A percentile compares a stretch with the other conserved stretches of the same genome.
These are phyloP conservation scores for Gnathonemus echidnorhynchus DNA, from an alignment of 2,113 vertebrate genomes.

Conservation along the genomic window DNA sequence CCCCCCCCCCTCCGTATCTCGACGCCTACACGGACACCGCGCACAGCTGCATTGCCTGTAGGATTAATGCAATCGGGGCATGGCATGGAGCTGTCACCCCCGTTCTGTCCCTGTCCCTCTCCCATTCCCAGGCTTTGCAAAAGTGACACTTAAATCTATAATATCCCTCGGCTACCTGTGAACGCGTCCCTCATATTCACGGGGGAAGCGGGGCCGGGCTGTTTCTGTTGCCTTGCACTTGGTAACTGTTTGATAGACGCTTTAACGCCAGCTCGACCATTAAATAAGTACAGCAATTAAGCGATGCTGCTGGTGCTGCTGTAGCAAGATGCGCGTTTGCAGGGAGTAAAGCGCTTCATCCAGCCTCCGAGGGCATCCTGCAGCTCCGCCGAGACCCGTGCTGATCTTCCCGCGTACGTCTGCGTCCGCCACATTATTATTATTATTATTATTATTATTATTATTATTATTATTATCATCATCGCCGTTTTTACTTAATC, in stretches of 20 bases:
- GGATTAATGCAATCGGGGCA: constrained; percentile 81
- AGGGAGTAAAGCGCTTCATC: background rate
- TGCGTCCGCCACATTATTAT: background rate
- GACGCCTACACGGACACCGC: constrained; percentile 85
- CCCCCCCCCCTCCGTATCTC: constrained; percentile 59
- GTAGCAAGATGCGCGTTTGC: background rate
- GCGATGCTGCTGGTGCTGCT: background rate
- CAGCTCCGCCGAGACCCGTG: background rate
- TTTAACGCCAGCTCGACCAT: background rate
- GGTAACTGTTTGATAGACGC: constrained; percentile 2
- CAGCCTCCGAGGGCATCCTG: background rate
- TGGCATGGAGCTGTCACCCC: constrained; percentile 54
- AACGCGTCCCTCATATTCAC: background rate
- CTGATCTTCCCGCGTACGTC: background rate
- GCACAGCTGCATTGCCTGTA: constrained; percentile 96
- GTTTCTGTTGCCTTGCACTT: background rate
- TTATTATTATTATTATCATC: background rate
- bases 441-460: constrained; percentile 11
- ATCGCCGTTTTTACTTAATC: background rate
- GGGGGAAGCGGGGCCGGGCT: background rate
- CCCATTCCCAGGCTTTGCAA: background rate
- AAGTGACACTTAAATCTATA: constrained; percentile 2
- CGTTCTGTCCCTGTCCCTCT: constrained; percentile 1
- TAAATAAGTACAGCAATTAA: constrained; percentile 8
- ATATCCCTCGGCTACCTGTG: constrained; percentile 15